Base-by-base conservation (phyloP, 2,888 invertebrate genomes). In the Teinopalpus imperialis region DNA sequence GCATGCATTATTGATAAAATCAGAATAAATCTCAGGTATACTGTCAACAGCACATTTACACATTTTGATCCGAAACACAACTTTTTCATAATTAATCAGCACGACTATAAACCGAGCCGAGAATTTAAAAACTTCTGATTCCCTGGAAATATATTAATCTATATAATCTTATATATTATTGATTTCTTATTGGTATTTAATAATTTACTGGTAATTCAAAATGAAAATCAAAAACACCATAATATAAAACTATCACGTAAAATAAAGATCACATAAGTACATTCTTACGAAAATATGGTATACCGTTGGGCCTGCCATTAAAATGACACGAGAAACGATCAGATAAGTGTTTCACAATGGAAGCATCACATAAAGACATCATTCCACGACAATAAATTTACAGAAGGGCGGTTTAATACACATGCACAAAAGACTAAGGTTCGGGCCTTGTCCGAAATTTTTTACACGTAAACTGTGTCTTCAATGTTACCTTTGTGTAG, bases 281-380 rank as follows among this genome's bases (percentile, higher is more conserved):
- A 54, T 48, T 36, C 45, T 40, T 49, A 49, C 51, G 41, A 46
- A 56, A 56, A 53, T 61, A 57, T 50, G 59, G 54, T 54, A 46
- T 48, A 48, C 48, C 46, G 49, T 63, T 64, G 64, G 45, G 26
- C 34, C 26, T 13, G 61, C 75, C 69, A 81, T 81, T 81, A 79
- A 68, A 77, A 72, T 67, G 77, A 82, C 71, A 74, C 69, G 61
- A 67, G 61, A 74, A 67, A 74, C 72, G 81, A 88, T 87, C 85
- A 83, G 88, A 87, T 88, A 88, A 85, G 77, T 83, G 77, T 67
- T 61, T 57, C 66, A 87, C 83, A 86, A 88, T 79, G 58, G 81
- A 68, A 61, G 62, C 68, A 66, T 68, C 71, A 72, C 72, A 87
- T 88, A 87, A 85, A 87, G 87, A 88, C 86, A 85, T 87, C 80